phyloP scores from a whole-genome alignment of 2,888 invertebrate genomes.

The Caenorhabditis virilis region DNA sequence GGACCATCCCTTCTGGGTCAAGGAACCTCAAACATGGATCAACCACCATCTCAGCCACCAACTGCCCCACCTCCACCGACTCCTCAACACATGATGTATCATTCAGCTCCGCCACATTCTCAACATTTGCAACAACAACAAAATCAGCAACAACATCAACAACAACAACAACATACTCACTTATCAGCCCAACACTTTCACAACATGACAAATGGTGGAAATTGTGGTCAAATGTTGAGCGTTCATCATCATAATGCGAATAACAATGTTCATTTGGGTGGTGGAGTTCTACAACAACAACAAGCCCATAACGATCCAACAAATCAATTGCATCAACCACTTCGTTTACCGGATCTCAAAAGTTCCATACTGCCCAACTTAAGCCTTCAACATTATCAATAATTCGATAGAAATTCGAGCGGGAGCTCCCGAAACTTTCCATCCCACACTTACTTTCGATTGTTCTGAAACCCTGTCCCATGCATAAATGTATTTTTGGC shows the following conservation, averaged over 20 bases:
- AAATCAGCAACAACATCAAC: conserved; percentile 15
- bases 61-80: conserved; percentile 18
- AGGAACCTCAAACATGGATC: not conserved
- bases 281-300: conserved; percentile 3
- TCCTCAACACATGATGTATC: conserved; percentile 34
- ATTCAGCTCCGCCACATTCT: not conserved
- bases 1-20: conserved; percentile 1
- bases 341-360: conserved; percentile 46
- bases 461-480: too few species aligned
- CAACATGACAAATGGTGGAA: too few species aligned
- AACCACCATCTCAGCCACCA: not conserved
- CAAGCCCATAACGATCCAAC: conserved; percentile 30
- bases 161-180: conserved; percentile 16
- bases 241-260: conserved; percentile 3
- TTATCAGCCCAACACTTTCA: conserved; percentile 32
- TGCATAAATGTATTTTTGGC: too few species aligned
- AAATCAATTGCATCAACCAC: conserved; percentile 36
- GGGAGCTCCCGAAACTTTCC: too few species aligned
- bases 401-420: not conserved
- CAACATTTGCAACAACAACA: conserved; percentile 2
- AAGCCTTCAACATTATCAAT: conserved; percentile 31
- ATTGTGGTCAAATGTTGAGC: conserved; percentile 5
- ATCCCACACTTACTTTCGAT: too few species aligned
- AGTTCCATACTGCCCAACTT: conserved; percentile 18
- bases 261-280: conserved; percentile 3